Evolutionary conservation across 2,888 invertebrate species (phyloP).

Genomic region (Leucophenga maculata): DNA sequence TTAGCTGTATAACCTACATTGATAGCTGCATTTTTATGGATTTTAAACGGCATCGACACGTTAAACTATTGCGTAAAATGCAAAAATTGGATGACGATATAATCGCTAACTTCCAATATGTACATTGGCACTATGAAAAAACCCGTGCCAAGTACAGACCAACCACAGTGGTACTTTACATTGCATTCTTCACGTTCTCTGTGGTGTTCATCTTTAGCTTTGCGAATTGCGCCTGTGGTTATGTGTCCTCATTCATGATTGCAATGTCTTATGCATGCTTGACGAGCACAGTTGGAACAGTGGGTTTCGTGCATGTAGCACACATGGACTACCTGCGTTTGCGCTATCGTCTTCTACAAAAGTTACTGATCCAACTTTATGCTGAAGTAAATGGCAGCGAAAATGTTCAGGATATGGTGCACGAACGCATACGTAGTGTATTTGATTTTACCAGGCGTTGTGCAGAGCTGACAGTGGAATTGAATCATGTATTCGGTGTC

Average conservation of each 20-base stretch:
- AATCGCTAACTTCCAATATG: constrained; percentile 45
- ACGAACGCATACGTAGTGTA: constrained; percentile 39
- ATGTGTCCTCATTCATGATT: constrained; percentile 51
- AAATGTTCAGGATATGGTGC: constrained; percentile 5
- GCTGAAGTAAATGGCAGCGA: not conserved
- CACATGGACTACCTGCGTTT: constrained; percentile 65
- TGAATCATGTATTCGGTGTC: constrained; percentile 56
- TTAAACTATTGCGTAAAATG: constrained; percentile 48
- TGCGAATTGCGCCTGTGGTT: constrained; percentile 56
- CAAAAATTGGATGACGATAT: constrained; percentile 54
- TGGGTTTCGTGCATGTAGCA: constrained; percentile 54
- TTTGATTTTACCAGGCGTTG: constrained; percentile 49
- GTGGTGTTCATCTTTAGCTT: constrained; percentile 52
- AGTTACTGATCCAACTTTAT: constrained; percentile 49
- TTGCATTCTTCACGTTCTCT: constrained; percentile 42
- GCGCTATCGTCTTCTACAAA: constrained; percentile 58
- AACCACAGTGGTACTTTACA: constrained; percentile 37
- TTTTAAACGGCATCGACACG: constrained; percentile 45
- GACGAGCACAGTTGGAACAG: constrained; percentile 49
- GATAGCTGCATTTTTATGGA: constrained; percentile 50
- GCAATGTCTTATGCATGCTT: constrained; percentile 53
- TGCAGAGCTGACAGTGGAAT: constrained; percentile 46
- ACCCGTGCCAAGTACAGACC: constrained; percentile 53
- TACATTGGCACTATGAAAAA: constrained; percentile 63
- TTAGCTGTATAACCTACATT: constrained; percentile 48